Conservation (phyloP, 2,113 vertebrate genomes). For the Salvelinus namaycush region DNA sequence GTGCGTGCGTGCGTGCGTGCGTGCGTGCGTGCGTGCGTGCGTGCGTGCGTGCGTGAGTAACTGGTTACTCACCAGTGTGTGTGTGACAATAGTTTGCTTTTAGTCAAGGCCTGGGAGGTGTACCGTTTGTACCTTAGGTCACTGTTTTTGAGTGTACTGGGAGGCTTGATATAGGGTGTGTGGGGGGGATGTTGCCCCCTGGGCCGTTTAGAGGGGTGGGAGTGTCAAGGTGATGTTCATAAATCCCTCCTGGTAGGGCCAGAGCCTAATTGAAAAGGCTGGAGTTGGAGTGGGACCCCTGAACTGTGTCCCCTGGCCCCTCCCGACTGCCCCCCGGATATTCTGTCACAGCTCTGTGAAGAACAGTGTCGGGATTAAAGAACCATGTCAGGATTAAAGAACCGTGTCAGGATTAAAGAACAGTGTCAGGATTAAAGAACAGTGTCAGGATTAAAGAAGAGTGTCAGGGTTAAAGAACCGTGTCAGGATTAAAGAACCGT, state of each 20-base stretch:
- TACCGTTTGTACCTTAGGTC: conserved; percentile 42
- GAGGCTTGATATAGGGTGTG: conserved; percentile 62
- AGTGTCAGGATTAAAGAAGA: too few relatives aligned
- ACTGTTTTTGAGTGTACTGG: conserved; percentile 46
- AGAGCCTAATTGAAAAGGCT: conserved; percentile 75
- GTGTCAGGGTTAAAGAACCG: too few relatives aligned
- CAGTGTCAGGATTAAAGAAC: too few relatives aligned
- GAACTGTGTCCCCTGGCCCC: conserved; percentile 61
- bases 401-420: too few relatives aligned
- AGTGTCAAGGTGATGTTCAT: conserved; percentile 76
- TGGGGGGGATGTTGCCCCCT: conserved; percentile 44
- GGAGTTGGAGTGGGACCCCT: conserved; percentile 62
- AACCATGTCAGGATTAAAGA: background rate
- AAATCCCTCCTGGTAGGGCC: conserved; percentile 66
- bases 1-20: conserved; percentile 15
- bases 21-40: background rate
- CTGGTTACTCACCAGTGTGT: too few relatives aligned
- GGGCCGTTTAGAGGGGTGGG: conserved; percentile 58
- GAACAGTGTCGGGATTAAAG: background rate
- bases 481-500: too few relatives aligned
- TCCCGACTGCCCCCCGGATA: conserved; percentile 56
- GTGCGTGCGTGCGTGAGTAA: background rate
- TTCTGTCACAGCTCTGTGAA: conserved; percentile 45
- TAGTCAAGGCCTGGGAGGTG: conserved; percentile 45
- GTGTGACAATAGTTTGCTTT: conserved; percentile 42